A percentile compares a stretch with the other conserved stretches of the same genome.
Evolutionary conservation across 2,113 vertebrate species (phyloP).

Genomic region (Sula dactylatra): DNA sequence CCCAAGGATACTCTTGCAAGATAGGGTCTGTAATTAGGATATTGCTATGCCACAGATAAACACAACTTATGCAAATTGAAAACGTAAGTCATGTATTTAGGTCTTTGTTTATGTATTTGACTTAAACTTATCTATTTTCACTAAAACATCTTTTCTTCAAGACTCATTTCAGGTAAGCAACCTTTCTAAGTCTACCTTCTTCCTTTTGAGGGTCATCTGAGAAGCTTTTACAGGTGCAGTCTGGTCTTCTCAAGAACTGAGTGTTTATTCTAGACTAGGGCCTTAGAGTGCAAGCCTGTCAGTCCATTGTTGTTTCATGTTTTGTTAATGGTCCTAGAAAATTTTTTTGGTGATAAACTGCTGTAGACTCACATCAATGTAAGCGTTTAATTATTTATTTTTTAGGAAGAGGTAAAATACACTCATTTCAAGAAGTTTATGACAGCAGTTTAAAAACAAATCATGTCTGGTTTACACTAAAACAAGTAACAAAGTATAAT

Average conservation of each 20-base stretch:
- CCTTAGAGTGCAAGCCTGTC: background rate
- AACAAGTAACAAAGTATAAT: background rate
- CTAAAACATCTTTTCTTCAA: background rate
- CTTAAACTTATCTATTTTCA: background rate
- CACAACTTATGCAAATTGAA: background rate
- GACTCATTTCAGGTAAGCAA: background rate
- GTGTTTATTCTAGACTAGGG: background rate
- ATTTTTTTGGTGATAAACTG: background rate
- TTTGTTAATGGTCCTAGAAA: background rate
- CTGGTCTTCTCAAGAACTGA: background rate
- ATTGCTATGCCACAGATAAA: background rate
- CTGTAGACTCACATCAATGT: background rate
- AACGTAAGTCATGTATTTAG: background rate
- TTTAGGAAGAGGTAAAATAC: background rate
- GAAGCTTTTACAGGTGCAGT: background rate
- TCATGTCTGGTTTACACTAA: background rate
- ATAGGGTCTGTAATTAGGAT: conserved; percentile 17
- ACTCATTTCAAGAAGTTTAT: background rate
- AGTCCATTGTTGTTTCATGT: background rate
- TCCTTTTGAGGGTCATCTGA: background rate
- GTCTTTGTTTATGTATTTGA: background rate
- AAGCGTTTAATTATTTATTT: background rate
- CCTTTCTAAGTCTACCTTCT: background rate
- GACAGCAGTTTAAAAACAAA: background rate
- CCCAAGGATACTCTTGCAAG: background rate